phyloP scores from a whole-genome alignment of 2,113 vertebrate species.

The Seriola rivoliana region DNA sequence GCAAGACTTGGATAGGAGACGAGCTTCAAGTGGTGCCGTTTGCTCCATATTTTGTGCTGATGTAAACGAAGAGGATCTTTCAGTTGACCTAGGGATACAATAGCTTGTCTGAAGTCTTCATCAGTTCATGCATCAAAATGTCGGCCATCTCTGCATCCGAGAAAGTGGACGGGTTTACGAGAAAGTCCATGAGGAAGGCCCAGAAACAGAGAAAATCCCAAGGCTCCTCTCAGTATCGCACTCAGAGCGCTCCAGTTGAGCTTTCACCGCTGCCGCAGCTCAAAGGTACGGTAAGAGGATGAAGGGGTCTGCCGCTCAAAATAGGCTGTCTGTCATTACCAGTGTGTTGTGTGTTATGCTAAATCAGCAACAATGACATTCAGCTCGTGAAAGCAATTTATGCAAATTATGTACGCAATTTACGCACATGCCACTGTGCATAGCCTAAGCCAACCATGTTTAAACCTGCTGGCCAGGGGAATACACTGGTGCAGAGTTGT shows the following conservation, averaged over 20 bases:
- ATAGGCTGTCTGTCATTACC: constrained; percentile 36
- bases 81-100: constrained; percentile 37
- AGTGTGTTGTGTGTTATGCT: constrained; percentile 10
- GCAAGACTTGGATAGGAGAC: constrained; percentile 7
- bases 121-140: constrained; percentile 82
- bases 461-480: neutral
- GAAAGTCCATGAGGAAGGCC: constrained; percentile 97
- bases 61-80: constrained; percentile 57
- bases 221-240: constrained; percentile 96
- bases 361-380: constrained; percentile 1
- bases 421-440: neutral
- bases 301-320: constrained; percentile 55
- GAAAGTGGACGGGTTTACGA: constrained; percentile 99
- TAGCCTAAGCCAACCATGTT: neutral
- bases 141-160: constrained; percentile 96
- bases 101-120: constrained; percentile 41
- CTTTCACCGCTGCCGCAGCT: constrained; percentile 94
- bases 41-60: constrained; percentile 39
- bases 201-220: constrained; percentile 94
- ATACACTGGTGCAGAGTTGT: neutral
- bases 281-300: constrained; percentile 87
- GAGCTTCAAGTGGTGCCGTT: constrained; percentile 34
- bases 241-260: constrained; percentile 89
- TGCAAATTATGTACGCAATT: neutral
- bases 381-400: too few relatives aligned